phyloP scores from a whole-genome alignment of 2,888 invertebrate species.

The Heteropelma amictum region DNA sequence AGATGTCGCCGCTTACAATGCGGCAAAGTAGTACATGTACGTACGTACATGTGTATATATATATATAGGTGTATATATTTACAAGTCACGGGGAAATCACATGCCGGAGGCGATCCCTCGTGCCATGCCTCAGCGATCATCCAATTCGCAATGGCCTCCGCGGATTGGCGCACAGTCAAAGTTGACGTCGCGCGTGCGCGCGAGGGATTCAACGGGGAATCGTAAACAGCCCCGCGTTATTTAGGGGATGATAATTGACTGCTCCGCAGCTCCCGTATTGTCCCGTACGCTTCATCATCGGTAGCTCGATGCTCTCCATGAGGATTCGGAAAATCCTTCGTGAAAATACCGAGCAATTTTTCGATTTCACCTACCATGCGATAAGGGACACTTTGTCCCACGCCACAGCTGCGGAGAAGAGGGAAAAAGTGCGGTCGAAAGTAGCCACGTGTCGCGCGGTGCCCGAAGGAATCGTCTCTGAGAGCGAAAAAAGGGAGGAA shows the following conservation, averaged over 20 bases:
- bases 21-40: conserved; percentile 27
- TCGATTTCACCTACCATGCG: no score
- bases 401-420: no score
- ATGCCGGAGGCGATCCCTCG: conserved; percentile 43
- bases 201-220: conserved; percentile 56
- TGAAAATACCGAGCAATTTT: no score
- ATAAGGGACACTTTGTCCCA: no score
- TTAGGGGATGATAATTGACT: conserved; percentile 75
- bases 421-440: no score
- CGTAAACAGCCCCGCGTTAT: conserved; percentile 74
- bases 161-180: conserved; percentile 50
- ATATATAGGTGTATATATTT: conserved; percentile 3
- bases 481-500: neutral
- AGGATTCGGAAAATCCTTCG: no score
- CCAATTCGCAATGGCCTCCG: conserved; percentile 43
- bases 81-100: conserved; percentile 38
- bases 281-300: neutral
- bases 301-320: neutral
- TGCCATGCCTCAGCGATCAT: conserved; percentile 48
- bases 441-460: no score
- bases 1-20: conserved; percentile 74
- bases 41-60: neutral
- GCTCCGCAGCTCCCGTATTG: conserved; percentile 29
- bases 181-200: conserved; percentile 34
- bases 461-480: no score